A percentile compares a stretch with the other conserved stretches of the same genome.
Evolutionary conservation across 2,113 vertebrate genomes (phyloP).

Genomic region (Arizona elegans): DNA sequence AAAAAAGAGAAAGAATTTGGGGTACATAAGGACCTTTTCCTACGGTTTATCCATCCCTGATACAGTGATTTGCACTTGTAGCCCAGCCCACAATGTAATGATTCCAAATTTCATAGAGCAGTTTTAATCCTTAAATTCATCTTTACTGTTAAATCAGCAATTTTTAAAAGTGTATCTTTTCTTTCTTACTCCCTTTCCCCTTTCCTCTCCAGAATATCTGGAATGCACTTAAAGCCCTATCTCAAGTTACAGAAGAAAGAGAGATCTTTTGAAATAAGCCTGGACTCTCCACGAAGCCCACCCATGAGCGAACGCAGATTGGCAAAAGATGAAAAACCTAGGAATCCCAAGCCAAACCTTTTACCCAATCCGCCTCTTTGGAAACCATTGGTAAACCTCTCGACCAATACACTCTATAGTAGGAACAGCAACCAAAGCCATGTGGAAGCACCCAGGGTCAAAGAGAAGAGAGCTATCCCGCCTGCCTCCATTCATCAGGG

Average conservation of each 20-base stretch:
- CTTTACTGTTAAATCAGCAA: background rate
- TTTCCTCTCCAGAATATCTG: conserved; percentile 72
- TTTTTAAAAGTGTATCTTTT: background rate
- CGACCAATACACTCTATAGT: conserved; percentile 77
- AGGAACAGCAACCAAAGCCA: conserved; percentile 67
- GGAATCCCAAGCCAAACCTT: conserved; percentile 57
- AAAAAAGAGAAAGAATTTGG: background rate
- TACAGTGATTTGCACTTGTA: background rate
- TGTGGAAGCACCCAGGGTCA: conserved; percentile 44
- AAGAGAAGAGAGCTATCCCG: conserved; percentile 63
- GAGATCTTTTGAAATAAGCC: conserved; percentile 62
- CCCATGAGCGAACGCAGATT: conserved; percentile 66
- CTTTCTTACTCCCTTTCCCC: conserved; percentile 31
- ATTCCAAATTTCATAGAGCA: background rate
- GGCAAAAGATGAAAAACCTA: conserved; percentile 63
- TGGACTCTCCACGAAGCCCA: conserved; percentile 61
- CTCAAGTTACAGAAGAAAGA: conserved; percentile 81
- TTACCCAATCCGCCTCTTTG: conserved; percentile 65
- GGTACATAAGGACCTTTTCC: background rate
- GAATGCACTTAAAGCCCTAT: conserved; percentile 88
- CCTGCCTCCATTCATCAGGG: conserved; percentile 70
- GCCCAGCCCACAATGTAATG: background rate
- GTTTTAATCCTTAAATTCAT: background rate
- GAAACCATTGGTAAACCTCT: conserved; percentile 75
- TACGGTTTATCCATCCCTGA: background rate